These are phyloP conservation scores for Nemoura dubitans DNA, from an alignment of 2,888 invertebrate species.

Conservation along the genomic window DNA sequence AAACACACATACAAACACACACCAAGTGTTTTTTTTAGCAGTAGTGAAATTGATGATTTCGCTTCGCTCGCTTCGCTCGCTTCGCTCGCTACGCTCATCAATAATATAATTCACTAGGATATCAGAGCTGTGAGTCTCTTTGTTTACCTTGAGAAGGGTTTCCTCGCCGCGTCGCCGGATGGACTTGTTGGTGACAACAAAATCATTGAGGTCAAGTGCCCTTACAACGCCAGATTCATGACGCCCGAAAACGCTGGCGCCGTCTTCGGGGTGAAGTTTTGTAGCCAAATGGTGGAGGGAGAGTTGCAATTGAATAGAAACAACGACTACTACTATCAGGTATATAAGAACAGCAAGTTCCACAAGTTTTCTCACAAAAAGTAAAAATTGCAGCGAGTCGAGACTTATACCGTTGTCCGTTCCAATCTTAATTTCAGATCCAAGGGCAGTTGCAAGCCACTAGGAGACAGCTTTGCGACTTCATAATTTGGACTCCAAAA, in stretches of 20 bases:
- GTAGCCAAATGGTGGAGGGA: neutral
- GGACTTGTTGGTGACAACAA: constrained; percentile 16
- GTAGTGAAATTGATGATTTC: too few relatives aligned
- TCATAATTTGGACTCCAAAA: neutral
- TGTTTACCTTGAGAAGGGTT: neutral
- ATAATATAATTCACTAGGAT: too few relatives aligned
- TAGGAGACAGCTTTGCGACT: neutral
- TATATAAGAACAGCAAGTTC: neutral
- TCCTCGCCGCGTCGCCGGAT: neutral
- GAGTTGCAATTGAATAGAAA: neutral
- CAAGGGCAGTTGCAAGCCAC: constrained; percentile 20
- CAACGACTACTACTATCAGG: neutral
- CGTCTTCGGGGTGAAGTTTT: neutral
- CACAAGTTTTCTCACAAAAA: neutral
- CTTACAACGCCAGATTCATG: neutral
- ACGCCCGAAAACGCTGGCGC: neutral
- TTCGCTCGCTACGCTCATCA: too few relatives aligned
- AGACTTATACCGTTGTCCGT: neutral
- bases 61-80: too few relatives aligned
- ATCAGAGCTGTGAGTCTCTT: constrained; percentile 14
- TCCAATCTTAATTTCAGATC: neutral
- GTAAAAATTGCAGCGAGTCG: neutral
- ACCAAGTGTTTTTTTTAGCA: too few relatives aligned
- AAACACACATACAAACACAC: too few relatives aligned
- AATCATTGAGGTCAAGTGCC: constrained; percentile 7